Percentiles rank a stretch among this genome's conserved stretches.
Conservation (phyloP, 2,113 vertebrate species). For the Brachionichthys hirsutus region DNA sequence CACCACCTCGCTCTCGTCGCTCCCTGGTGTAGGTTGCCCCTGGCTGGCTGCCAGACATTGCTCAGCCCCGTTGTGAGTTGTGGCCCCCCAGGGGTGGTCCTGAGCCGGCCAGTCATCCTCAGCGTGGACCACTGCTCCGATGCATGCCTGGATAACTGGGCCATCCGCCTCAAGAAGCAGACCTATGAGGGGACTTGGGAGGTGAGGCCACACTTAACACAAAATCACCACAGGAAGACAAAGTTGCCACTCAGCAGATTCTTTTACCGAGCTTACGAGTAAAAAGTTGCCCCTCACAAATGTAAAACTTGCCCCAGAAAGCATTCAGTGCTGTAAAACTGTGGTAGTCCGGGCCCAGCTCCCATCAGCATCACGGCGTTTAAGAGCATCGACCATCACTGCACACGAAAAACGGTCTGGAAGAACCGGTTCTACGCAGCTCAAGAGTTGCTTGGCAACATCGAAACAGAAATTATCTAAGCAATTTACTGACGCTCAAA, state of each 20-base stretch:
- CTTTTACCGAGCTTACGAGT: constrained; percentile 33
- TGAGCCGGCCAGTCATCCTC: constrained; percentile 94
- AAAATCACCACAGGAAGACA: constrained; percentile 40
- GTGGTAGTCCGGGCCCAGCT: constrained; percentile 19
- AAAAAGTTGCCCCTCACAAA: constrained; percentile 28
- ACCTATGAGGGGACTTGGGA: constrained; percentile 95
- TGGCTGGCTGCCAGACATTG: constrained; percentile 95
- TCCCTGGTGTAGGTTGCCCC: constrained; percentile 83
- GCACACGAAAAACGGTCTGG: constrained; percentile 55
- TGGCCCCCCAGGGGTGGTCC: constrained; percentile 94
- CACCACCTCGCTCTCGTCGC: background rate
- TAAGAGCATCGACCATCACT: constrained; percentile 58
- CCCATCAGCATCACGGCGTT: constrained; percentile 46
- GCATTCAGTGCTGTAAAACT: constrained; percentile 16
- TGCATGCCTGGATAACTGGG: constrained; percentile 93
- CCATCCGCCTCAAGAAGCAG: constrained; percentile 95
- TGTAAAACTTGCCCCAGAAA: constrained; percentile 18
- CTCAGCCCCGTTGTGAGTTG: constrained; percentile 97
- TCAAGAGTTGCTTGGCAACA: constrained; percentile 70
- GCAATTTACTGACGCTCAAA: constrained; percentile 69
- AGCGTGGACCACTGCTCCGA: constrained; percentile 97
- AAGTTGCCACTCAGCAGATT: constrained; percentile 44
- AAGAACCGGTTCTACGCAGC: constrained; percentile 23
- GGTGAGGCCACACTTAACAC: constrained; percentile 78
- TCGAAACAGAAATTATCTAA: constrained; percentile 65